Percentiles rank a stretch among this genome's conserved stretches.
phyloP scores from a whole-genome alignment of 1,140 invertebrate genomes.

The Tetranychus urticae region DNA sequence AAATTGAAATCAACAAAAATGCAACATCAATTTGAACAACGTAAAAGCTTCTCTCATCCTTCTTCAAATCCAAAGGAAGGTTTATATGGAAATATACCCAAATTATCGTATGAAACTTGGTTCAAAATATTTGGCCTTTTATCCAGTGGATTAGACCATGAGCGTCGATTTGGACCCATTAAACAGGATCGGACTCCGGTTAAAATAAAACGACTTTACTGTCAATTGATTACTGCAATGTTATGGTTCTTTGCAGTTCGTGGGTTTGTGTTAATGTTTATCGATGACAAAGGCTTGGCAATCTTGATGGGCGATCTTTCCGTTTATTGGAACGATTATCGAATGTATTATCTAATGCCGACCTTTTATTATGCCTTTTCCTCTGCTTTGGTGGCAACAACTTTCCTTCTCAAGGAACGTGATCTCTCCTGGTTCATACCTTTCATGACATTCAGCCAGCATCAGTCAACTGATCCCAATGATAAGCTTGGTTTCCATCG shows the following conservation, averaged over 20 bases:
- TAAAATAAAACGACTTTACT: conserved; percentile 8
- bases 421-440: conserved; percentile 10
- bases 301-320: conserved; percentile 7
- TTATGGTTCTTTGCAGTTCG: conserved; percentile 10
- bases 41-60: conserved; percentile 1
- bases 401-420: conserved; percentile 9
- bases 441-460: conserved; percentile 8
- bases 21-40: conserved; percentile 3
- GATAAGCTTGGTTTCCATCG: background rate
- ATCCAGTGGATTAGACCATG: conserved; percentile 7
- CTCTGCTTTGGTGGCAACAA: conserved; percentile 2
- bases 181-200: conserved; percentile 4
- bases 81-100: conserved; percentile 4
- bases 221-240: conserved; percentile 8
- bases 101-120: conserved; percentile 6
- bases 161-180: conserved; percentile 6
- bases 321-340: conserved; percentile 10
- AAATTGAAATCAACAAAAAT: background rate
- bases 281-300: conserved; percentile 4
- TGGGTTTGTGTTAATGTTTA: conserved; percentile 8
- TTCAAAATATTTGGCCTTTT: conserved; percentile 10
- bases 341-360: conserved; percentile 11
- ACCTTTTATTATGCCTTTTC: conserved; percentile 6
- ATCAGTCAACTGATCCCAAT: background rate
- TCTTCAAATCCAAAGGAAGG: conserved; percentile 1